Base-by-base conservation (phyloP, 2,113 vertebrate genomes). In the Ornithorhynchus anatinus region DNA sequence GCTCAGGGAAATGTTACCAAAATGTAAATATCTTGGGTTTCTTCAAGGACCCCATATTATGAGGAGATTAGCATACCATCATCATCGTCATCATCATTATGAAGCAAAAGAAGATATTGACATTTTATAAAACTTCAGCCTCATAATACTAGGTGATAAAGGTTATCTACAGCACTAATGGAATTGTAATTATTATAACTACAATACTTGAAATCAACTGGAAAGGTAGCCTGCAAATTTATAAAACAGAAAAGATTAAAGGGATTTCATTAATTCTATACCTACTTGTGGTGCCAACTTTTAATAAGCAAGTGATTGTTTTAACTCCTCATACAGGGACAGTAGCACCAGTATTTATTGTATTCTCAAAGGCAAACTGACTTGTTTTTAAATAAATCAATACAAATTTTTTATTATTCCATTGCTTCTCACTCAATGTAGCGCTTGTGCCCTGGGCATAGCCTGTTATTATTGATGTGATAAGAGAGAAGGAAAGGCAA, bases 161-260 rank as follows among this genome's bases (percentile, higher is more conserved):
- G 44, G 75, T 5, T 39, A 79, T 87, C 86, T 81, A 75, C 8
- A 17, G 42, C 58, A 52, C 85, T 89, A 90, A 91, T 90, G 85
- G 89, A 50, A 22, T 20, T 44, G 53, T 90, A 89, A 91, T 87
- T 71, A 86, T 79, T 85, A 88, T 83, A 69, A 54, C 56, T 77
- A 53, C 42, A 50, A 32, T 73, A 54, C 79, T 69, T 42, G 67
- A 22, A 36, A 54, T 56, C 76, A 62, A 33, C 57, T 59, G 63
- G 42, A 77, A 82, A 72, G 74, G 76, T 67, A 36, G 44, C 23
- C 44, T 52, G 56, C 57, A 63, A 57, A 44, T 69, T 63, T 68
- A 62, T 73, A 39, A 61, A 74, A 65, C 13, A 88, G 89, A 86
- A 77, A 83, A 84, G 86, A 80, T 68, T 43, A 73, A 85, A 82